These are phyloP conservation scores for Allolobophora icterica DNA, from an alignment of 2,888 invertebrate species.

Conservation along the genomic window DNA sequence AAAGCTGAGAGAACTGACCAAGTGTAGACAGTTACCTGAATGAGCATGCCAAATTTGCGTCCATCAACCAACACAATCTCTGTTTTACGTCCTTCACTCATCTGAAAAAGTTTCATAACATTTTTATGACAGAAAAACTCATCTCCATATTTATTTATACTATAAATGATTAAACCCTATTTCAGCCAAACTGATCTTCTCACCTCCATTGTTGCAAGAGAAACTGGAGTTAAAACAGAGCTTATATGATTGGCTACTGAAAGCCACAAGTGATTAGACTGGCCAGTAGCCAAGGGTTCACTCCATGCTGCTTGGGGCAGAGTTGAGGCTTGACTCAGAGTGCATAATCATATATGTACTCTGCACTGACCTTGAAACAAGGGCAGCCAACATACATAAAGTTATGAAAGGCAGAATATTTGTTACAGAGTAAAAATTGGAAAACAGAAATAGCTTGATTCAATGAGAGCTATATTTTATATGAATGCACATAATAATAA, in stretches of 20 bases:
- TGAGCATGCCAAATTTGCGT: conserved; percentile 65
- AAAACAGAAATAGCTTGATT: too few species aligned
- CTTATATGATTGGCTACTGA: background rate
- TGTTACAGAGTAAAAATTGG: too few species aligned
- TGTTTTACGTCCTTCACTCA: conserved; percentile 67
- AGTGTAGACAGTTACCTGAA: conserved; percentile 58
- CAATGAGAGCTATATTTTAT: too few species aligned
- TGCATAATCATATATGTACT: too few species aligned
- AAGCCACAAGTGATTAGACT: background rate
- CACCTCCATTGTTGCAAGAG: background rate
- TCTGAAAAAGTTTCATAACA: conserved; percentile 59
- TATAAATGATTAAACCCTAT: background rate
- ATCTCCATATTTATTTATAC: too few species aligned
- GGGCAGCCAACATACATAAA: too few species aligned
- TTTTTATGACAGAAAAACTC: background rate
- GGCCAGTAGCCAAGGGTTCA: background rate
- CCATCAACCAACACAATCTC: conserved; percentile 68
- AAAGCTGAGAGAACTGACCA: background rate
- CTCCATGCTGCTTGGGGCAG: background rate
- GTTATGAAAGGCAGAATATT: too few species aligned
- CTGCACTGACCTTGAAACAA: too few species aligned
- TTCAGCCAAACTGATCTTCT: background rate
- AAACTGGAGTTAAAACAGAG: background rate
- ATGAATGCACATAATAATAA: too few species aligned
- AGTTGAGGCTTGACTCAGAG: background rate